A percentile compares a stretch with the other conserved stretches of the same genome.
Conservation (phyloP, 2,113 vertebrate genomes). For the Triplophysa tibetana region DNA sequence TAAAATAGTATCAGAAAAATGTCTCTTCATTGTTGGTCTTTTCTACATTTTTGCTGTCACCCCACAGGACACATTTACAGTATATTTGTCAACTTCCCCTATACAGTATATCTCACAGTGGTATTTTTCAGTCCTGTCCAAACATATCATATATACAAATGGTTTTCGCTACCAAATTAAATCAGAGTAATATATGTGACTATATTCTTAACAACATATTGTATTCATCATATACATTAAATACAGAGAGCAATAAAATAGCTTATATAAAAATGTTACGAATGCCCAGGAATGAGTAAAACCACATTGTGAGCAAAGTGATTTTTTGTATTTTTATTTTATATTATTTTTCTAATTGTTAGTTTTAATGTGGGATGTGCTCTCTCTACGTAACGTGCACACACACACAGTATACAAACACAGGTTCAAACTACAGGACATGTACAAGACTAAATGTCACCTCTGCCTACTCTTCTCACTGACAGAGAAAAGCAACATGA, state of each 20-base stretch:
- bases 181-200: not conserved
- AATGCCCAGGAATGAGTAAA: constrained; percentile 16
- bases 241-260: not conserved
- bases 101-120: constrained; percentile 4
- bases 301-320: constrained; percentile 13
- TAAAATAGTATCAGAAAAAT: no score
- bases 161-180: not conserved
- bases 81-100: no score
- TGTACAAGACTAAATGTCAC: constrained; percentile 34
- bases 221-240: no score
- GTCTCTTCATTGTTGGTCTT: no score
- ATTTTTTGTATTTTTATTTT: not conserved
- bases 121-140: constrained; percentile 27
- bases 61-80: no score
- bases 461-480: constrained; percentile 56
- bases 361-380: not conserved
- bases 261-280: not conserved
- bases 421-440: constrained; percentile 4
- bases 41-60: no score
- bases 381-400: not conserved
- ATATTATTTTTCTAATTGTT: not conserved
- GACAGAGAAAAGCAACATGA: constrained; percentile 56
- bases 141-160: not conserved
- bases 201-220: not conserved
- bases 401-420: constrained; percentile 36